A percentile compares a stretch with the other conserved stretches of the same genome.
Conservation (phyloP, 2,888 invertebrate genomes). For the Nowickia ferox region DNA sequence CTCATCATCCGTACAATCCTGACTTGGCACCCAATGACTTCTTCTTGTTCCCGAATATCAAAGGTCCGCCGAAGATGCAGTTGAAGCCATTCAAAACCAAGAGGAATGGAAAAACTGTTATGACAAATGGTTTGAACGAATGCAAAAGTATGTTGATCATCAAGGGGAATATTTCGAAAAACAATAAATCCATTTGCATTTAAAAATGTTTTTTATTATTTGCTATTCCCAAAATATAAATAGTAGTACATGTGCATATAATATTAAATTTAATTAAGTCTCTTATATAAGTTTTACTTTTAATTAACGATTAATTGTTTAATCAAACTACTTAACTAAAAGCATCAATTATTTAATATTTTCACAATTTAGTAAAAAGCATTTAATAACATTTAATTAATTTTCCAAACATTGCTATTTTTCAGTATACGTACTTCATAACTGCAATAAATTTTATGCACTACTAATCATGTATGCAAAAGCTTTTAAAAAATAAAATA, state of each 20-base stretch:
- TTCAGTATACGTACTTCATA: background rate
- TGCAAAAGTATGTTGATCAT: no score
- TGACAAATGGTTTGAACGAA: no score
- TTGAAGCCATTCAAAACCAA: no score
- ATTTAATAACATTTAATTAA: background rate
- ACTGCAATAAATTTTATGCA: background rate
- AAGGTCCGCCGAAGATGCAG: no score
- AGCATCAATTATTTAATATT: background rate
- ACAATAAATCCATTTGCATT: no score
- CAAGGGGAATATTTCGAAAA: no score
- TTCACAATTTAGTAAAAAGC: background rate
- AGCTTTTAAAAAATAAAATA: background rate
- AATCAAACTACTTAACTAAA: background rate
- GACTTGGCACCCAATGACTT: no score
- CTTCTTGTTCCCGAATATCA: no score
- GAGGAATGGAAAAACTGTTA: no score
- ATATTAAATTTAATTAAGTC: background rate
- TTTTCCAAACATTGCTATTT: slow-evolving; percentile 10
- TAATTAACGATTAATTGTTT: background rate
- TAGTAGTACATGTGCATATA: background rate
- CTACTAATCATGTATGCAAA: slow-evolving; percentile 25
- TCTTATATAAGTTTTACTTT: background rate
- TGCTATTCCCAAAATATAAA: no score
- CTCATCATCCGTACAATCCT: no score
- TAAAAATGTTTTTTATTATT: no score